Evolutionary conservation across 2,888 invertebrate genomes (phyloP).

Genomic region (Carabus problematicus): DNA sequence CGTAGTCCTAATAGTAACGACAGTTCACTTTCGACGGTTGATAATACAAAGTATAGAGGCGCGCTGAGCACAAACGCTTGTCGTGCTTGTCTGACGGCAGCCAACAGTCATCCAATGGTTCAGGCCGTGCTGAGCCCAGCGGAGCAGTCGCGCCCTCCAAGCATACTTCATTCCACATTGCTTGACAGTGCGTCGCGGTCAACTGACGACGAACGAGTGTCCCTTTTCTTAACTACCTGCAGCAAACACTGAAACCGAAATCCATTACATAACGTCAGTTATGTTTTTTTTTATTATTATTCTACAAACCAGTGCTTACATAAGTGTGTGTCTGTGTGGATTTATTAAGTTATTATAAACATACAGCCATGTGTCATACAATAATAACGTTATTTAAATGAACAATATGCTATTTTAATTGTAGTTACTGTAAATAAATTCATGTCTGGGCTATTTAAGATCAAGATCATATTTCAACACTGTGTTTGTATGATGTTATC

Average conservation of each 20-base stretch:
- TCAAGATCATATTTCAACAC: neutral
- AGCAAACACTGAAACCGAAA: too few species aligned
- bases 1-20: neutral
- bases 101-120: neutral
- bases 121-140: conserved; percentile 4
- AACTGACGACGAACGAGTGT: conserved; percentile 2
- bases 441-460: neutral
- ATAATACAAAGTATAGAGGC: neutral
- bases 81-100: neutral
- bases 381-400: too few species aligned
- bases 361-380: too few species aligned
- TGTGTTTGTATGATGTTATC: neutral
- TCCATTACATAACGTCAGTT: conserved; percentile 5
- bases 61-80: neutral
- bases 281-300: neutral
- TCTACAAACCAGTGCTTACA: too few species aligned
- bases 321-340: too few species aligned
- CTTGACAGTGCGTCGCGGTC: conserved; percentile 12
- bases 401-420: neutral
- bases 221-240: conserved; percentile 16
- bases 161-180: conserved; percentile 26
- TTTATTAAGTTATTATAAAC: too few species aligned
- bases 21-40: neutral
- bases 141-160: conserved; percentile 35
- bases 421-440: neutral